Evolutionary conservation across 2,113 vertebrate genomes (phyloP).

Genomic region (Colistium nudipinnis): DNA sequence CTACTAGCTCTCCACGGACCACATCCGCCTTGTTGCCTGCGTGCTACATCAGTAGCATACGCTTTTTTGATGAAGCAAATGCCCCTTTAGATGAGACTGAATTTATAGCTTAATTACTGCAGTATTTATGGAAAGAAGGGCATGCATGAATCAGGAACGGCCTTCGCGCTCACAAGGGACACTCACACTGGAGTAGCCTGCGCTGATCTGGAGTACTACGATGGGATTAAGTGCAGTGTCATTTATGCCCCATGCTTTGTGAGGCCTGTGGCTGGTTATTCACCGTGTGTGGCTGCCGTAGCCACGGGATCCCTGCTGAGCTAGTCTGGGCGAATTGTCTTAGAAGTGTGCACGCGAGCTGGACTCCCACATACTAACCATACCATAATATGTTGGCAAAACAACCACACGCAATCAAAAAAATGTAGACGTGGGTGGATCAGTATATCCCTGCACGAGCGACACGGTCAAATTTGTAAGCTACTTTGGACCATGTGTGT

Average conservation of each 20-base stretch:
- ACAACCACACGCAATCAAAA: neutral
- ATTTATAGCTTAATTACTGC: constrained; percentile 14
- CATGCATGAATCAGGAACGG: constrained; percentile 23
- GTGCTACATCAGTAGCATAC: neutral
- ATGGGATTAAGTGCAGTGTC: constrained; percentile 57
- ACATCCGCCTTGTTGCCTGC: constrained; percentile 33
- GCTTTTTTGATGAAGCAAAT: constrained; percentile 15
- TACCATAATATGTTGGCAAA: neutral
- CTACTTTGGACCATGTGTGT: neutral
- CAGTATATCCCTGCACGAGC: no score
- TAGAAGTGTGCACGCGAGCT: constrained; percentile 25
- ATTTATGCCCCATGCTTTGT: constrained; percentile 65
- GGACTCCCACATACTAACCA: constrained; percentile 2
- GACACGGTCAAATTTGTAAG: neutral
- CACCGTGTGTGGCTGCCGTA: constrained; percentile 63
- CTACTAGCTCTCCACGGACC: constrained; percentile 16
- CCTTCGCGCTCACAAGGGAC: neutral
- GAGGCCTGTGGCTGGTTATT: constrained; percentile 69
- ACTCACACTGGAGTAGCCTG: constrained; percentile 2
- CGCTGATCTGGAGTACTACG: constrained; percentile 21
- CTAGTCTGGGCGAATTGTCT: constrained; percentile 36
- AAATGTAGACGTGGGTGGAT: neutral
- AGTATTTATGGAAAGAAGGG: constrained; percentile 18
- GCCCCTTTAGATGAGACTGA: constrained; percentile 15
- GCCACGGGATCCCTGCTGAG: constrained; percentile 61